Conservation (phyloP, 1,140 invertebrate species). For the Philopotamus ludificatus region DNA sequence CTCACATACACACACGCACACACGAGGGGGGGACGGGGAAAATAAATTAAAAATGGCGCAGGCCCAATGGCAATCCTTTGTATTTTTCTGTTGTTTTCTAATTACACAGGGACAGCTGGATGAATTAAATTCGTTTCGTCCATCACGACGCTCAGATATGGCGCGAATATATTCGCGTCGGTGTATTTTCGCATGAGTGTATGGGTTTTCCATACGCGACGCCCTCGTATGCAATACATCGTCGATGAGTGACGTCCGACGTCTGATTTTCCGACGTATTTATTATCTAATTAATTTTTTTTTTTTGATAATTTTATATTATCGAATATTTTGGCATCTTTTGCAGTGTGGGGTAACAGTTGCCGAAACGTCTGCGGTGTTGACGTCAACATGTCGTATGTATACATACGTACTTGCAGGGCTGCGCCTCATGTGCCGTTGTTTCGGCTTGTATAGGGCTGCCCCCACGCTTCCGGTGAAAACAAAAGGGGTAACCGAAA, state of each 20-base stretch:
- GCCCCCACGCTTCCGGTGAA: not conserved
- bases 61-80: slow-evolving; percentile 42
- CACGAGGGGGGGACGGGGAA: slow-evolving; percentile 31
- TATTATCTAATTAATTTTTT: not conserved
- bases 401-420: no score
- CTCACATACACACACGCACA: slow-evolving; percentile 26
- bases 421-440: not conserved
- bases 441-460: no score
- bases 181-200: not conserved
- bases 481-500: not conserved
- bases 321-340: no score
- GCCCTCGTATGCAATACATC: slow-evolving; percentile 8
- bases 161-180: slow-evolving; percentile 13
- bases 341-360: no score
- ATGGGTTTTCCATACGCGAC: no score
- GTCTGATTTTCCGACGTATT: not conserved
- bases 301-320: not conserved
- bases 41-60: slow-evolving; percentile 43
- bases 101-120: slow-evolving; percentile 42
- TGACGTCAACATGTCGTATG: no score
- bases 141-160: slow-evolving; percentile 35
- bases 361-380: not conserved
- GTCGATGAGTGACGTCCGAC: not conserved
- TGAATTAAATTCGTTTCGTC: slow-evolving; percentile 43
- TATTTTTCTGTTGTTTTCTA: slow-evolving; percentile 43